A percentile compares a stretch with the other conserved stretches of the same genome.
Conservation (phyloP, 1,140 invertebrate genomes). For the Mactra quadrangularis region DNA sequence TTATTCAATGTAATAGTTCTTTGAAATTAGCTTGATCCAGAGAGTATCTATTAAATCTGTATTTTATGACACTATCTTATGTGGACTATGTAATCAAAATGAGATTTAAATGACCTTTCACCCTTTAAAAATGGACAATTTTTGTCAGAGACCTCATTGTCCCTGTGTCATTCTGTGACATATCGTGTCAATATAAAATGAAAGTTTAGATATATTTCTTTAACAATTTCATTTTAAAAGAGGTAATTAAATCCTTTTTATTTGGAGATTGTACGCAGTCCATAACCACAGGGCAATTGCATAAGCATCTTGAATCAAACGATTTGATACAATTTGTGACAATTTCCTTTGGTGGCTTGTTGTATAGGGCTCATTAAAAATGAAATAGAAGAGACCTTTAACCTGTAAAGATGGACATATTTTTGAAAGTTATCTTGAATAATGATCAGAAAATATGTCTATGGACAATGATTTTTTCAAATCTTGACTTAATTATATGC, state of each 20-base stretch:
- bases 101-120: slow-evolving; percentile 59
- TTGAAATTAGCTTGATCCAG: too few relatives aligned
- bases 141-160: slow-evolving; percentile 48
- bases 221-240: slow-evolving; percentile 61
- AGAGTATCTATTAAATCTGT: slow-evolving; percentile 48
- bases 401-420: slow-evolving; percentile 54
- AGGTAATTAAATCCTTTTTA: slow-evolving; percentile 62
- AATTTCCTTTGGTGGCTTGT: slow-evolving; percentile 52
- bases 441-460: slow-evolving; percentile 59
- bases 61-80: slow-evolving; percentile 44
- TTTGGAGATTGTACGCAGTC: background rate
- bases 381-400: slow-evolving; percentile 52
- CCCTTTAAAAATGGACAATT: slow-evolving; percentile 35
- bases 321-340: slow-evolving; percentile 52
- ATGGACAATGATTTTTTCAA: slow-evolving; percentile 58
- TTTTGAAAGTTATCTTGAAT: slow-evolving; percentile 60
- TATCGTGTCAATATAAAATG: slow-evolving; percentile 56
- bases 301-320: slow-evolving; percentile 63
- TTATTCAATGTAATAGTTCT: too few relatives aligned
- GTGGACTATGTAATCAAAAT: slow-evolving; percentile 55
- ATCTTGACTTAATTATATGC: slow-evolving; percentile 48
- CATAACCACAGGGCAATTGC: slow-evolving; percentile 46
- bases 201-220: slow-evolving; percentile 60
- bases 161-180: slow-evolving; percentile 39
- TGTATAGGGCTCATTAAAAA: slow-evolving; percentile 60